Base-by-base conservation (phyloP, 1,140 invertebrate genomes). In the Zaprionus tsacasi region DNA sequence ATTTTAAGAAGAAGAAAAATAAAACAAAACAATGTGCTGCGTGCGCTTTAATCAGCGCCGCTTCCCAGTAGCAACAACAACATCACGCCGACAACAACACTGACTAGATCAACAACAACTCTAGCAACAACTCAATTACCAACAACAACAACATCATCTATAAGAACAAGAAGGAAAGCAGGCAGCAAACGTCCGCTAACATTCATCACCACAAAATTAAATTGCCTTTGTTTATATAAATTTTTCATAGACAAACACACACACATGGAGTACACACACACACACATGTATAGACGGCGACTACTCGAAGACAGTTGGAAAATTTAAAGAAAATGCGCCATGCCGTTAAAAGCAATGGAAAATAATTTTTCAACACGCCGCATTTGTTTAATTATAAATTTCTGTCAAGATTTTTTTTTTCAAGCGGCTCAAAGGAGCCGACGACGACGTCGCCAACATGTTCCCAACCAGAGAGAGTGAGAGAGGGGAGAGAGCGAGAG, bases 371-470 rank as follows among this genome's bases (percentile, higher is more conserved):
- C 82, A 86, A 77, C 82, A 79, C 83, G 56, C 73, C 73, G 85
- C 83, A 88, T 88, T 88, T 88, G 83, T 88, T 88, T 89, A 88
- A 88, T 88, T 88, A 89, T 88, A 88, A 89, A 83, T 88, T 85
- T 88, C 83, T 89, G 83, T 88, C 83, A 88, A 88, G 83, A 89
- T 75, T 75, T 76, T 76, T 76, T 76, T 69, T 65, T 82, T 66
- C 76, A 64, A 64, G 55, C 57, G 78, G 72, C 82, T 86, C 83
- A 86, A 86, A 86, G 83, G 79, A 87, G 80, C 40, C 40, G 40
- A 45, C 82, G 78, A 70, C 72, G 57, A 58, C 74, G 67, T 70
- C 82, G 82, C 85, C 81, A 85, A 85, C 81, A 83, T 83, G 81
- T 83, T 77, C 81, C 81, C 76, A 82, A 77, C 78, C 60, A 69